Evolutionary conservation across 1,140 invertebrate genomes (phyloP), one percentile per base, ranked within the genome.

Genomic region (Pinna nobilis): DNA sequence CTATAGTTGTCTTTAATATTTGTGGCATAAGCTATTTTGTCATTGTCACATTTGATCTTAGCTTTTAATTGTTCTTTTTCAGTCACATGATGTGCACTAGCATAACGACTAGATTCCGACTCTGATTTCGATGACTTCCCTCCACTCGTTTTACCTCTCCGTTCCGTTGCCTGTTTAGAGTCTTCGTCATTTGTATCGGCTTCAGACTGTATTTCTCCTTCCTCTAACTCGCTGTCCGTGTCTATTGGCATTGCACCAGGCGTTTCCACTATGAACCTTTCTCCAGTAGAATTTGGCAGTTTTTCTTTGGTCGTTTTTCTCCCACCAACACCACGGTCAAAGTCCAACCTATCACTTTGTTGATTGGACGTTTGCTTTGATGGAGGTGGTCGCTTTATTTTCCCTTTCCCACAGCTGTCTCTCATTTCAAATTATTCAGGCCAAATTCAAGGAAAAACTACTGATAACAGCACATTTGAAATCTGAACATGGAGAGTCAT

Each of bases 321-420:
- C 41, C 76, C 79, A 76, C 73, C 76, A 73, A 65, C 67, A 76
- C 65, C 76, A 71, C 49, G 37, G 50, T 65, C 80, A 75, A 79
- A 74, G 72, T 82, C 77, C 72, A 71, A 79, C 61, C 69, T 55
- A 57, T 70, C 64, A 75, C 23, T 47, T 64, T 66, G 60, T n/a
- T 74, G 72, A 76, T 75, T 79, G 69, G 80, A 77, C 77, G 75
- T 77, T 77, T 75, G 80, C 57, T 47, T 70, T 67, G 73, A 74
- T 39, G 75, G 67, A 65, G 75, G 73, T 69, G 75, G 74, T 68
- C 37, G 35, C 25, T 71, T 63, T 20, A 2, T 20, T 18, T 2
- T 15, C 4, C 9, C n/a, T 35, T 15, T 33, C 30, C 30, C 55
- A 33, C 37, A 18, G 15, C 23, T 33, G 37, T 11, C 55, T 32